phyloP scores from a whole-genome alignment of 2,888 invertebrate species.

The Acronicta alni region DNA sequence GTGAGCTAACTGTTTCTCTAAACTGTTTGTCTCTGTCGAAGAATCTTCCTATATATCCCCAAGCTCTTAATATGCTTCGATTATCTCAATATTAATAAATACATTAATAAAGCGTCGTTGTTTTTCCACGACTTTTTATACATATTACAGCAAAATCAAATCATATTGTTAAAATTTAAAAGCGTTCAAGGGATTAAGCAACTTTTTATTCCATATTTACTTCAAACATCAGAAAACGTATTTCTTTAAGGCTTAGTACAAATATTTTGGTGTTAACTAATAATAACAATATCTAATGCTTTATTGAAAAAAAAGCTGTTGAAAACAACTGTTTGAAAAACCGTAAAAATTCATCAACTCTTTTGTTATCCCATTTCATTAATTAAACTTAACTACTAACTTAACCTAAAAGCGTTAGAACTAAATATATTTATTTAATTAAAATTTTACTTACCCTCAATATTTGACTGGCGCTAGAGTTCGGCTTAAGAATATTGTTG shows the following conservation, averaged over 20 bases:
- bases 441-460: neutral
- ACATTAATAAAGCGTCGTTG: neutral
- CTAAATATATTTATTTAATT: neutral
- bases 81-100: slow-evolving; percentile 23
- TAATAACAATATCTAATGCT: too few species aligned
- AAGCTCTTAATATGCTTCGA: slow-evolving; percentile 19
- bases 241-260: too few species aligned
- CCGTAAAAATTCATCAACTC: too few species aligned
- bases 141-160: slow-evolving; percentile 18
- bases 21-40: slow-evolving; percentile 9
- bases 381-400: too few species aligned
- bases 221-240: too few species aligned
- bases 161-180: neutral
- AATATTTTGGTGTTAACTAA: too few species aligned
- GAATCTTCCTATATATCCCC: slow-evolving; percentile 24
- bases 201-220: too few species aligned
- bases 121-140: slow-evolving; percentile 36
- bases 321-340: too few species aligned
- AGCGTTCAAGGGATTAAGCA: too few species aligned
- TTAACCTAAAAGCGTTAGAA: neutral
- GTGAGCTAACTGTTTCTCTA: slow-evolving; percentile 14
- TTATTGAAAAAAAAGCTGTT: too few species aligned
- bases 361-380: too few species aligned
- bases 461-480: neutral
- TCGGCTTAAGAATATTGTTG: slow-evolving; percentile 12